Evolutionary conservation across 2,888 invertebrate species (phyloP), one percentile per base, ranked within the genome.

Genomic region (Trilocha varians): DNA sequence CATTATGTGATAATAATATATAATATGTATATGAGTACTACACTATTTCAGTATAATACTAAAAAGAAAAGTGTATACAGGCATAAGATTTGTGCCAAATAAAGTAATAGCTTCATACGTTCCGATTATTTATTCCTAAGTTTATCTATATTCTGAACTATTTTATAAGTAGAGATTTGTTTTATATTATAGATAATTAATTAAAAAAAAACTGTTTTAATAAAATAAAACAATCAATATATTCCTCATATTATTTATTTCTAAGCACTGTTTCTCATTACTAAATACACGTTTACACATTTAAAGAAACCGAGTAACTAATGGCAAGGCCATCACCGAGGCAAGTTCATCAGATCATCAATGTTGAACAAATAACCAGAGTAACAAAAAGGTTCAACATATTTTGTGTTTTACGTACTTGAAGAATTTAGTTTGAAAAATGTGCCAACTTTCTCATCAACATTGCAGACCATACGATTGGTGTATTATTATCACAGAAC

Each of bases 231-330:
- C 48, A 43, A 50, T 34, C 13, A 16, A 41, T 36, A 15, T 16
- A 41, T 38, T 47, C 55, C 49, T 62, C 53, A 63, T 68, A 66
- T 70, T 61, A 65, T 76, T 78, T 78, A 77, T 78, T 70, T 74
- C 80, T 80, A 83, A 79, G 79, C 79, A 78, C 72, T 77, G 73
- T 59, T 72, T 74, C 70, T 62, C 68, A 69, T 64, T 66, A 69
- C 73, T 78, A 75, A 64, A 68, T 70, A 74, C 69, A 69, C 55
- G 62, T 73, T 74, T 67, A 70, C 62, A 71, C 62, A 57, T 62
- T 57, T 65, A 65, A 64, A 66, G 54, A 51, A 62, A 61, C 62
- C 57, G 54, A 25, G 68, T 63, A 65, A 72, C 71, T 48, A 70
- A 73, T 71, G 78, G 78, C 75, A 72, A 78, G 78, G 82, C 74